Evolutionary conservation across 2,888 invertebrate species (phyloP).

Genomic region (Elysia crispata): DNA sequence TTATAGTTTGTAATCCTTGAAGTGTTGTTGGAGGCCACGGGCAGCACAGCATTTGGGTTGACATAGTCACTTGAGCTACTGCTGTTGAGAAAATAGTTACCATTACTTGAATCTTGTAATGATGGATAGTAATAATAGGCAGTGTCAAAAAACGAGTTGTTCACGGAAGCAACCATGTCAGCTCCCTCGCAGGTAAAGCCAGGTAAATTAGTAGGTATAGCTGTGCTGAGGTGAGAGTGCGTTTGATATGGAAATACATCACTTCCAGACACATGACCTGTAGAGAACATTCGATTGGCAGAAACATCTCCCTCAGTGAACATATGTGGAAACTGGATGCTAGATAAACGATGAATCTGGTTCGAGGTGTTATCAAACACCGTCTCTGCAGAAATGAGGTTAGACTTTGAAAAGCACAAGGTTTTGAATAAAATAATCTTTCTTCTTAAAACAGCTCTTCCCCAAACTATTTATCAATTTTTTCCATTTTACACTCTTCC

Average conservation of each 20-base stretch:
- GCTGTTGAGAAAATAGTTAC: constrained; percentile 10
- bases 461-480: too few relatives aligned
- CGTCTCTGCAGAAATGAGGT: constrained; percentile 20
- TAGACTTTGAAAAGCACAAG: too few relatives aligned
- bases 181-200: not conserved
- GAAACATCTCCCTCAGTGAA: constrained; percentile 34
- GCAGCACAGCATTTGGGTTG: constrained; percentile 44
- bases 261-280: not conserved
- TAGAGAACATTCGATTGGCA: constrained; percentile 22
- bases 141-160: constrained; percentile 39
- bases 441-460: not conserved
- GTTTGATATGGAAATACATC: constrained; percentile 25
- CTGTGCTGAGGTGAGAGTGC: constrained; percentile 32
- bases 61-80: constrained; percentile 35
- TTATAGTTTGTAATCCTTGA: too few relatives aligned
- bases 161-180: not conserved
- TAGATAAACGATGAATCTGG: constrained; percentile 11
- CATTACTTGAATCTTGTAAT: constrained; percentile 34
- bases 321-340: constrained; percentile 34
- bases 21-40: constrained; percentile 30
- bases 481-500: too few relatives aligned
- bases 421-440: too few relatives aligned
- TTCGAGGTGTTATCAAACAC: not conserved
- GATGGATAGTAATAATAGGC: constrained; percentile 40
- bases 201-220: not conserved